phyloP scores from a whole-genome alignment of 1,140 invertebrate genomes.

The Drosophila pandora region DNA sequence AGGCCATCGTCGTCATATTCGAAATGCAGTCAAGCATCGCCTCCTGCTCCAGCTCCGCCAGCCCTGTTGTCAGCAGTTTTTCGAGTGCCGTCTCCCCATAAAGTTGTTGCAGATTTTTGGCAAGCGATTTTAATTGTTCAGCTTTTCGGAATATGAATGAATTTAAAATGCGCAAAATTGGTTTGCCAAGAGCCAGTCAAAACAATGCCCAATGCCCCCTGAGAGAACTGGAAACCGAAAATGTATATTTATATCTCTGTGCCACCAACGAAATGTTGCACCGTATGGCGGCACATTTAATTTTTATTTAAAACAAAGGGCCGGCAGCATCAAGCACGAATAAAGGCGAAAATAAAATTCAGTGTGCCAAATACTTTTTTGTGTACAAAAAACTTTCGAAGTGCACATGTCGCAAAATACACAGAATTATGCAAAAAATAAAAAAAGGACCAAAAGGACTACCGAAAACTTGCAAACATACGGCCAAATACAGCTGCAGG shows the following conservation, averaged over 20 bases:
- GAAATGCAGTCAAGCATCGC: conserved; percentile 57
- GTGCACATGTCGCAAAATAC: conserved; percentile 59
- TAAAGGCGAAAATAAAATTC: conserved; percentile 25
- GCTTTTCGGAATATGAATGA: conserved; percentile 60
- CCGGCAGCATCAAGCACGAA: conserved; percentile 23
- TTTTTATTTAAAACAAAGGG: conserved; percentile 57
- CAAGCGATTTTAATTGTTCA: conserved; percentile 71
- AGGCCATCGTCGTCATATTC: conserved; percentile 18
- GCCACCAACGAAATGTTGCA: conserved; percentile 8
- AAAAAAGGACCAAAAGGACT: conserved; percentile 26
- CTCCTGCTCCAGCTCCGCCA: not conserved
- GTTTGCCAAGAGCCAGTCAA: conserved; percentile 37
- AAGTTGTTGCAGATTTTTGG: conserved; percentile 69
- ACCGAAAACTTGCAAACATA: conserved; percentile 43
- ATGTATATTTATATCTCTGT: conserved; percentile 13
- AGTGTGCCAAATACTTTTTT: conserved; percentile 37
- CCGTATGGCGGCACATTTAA: conserved; percentile 51
- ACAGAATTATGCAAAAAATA: conserved; percentile 42
- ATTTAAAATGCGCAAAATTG: conserved; percentile 47
- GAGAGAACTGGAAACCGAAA: not conserved
- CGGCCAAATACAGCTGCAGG: conserved; percentile 66
- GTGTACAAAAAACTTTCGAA: conserved; percentile 30
- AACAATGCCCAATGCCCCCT: conserved; percentile 36
- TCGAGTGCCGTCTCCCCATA: conserved; percentile 44
- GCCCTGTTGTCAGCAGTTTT: conserved; percentile 63